A percentile compares a stretch with the other conserved stretches of the same genome.
phyloP scores from a whole-genome alignment of 1,140 invertebrate genomes.

The Atopsyche davidsoni region DNA sequence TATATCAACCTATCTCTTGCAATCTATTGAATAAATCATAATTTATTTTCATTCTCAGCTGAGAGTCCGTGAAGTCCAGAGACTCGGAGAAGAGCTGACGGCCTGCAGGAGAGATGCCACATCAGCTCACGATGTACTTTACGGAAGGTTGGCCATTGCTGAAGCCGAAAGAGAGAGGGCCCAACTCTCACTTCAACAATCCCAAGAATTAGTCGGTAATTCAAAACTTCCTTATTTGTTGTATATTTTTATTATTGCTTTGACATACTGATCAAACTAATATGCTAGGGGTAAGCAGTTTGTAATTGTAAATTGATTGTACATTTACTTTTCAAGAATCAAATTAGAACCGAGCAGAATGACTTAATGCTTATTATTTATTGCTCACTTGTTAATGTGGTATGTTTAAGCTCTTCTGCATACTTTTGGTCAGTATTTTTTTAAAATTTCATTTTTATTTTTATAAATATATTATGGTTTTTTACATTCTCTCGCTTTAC shows the following conservation, averaged over 20 bases:
- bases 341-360: too few species aligned
- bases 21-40: too few species aligned
- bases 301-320: neutral
- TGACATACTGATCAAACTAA: too few species aligned
- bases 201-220: constrained; percentile 49
- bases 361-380: neutral
- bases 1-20: neutral
- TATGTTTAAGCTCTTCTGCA: too few species aligned
- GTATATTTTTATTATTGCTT: constrained; percentile 5
- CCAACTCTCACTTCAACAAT: constrained; percentile 45
- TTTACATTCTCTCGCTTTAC: too few species aligned
- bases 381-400: too few species aligned
- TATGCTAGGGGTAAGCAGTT: neutral
- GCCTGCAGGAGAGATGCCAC: constrained; percentile 33
- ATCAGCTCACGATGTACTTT: constrained; percentile 37
- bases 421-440: too few species aligned
- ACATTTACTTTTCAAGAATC: too few species aligned
- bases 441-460: constrained; percentile 1
- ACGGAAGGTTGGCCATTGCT: constrained; percentile 43
- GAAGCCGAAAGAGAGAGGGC: constrained; percentile 49
- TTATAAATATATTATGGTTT: neutral
- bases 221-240: neutral
- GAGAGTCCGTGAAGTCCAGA: constrained; percentile 41
- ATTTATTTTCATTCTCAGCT: constrained; percentile 32
- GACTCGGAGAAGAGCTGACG: constrained; percentile 36